phyloP scores from a whole-genome alignment of 2,113 vertebrate species.

The Puma concolor region DNA sequence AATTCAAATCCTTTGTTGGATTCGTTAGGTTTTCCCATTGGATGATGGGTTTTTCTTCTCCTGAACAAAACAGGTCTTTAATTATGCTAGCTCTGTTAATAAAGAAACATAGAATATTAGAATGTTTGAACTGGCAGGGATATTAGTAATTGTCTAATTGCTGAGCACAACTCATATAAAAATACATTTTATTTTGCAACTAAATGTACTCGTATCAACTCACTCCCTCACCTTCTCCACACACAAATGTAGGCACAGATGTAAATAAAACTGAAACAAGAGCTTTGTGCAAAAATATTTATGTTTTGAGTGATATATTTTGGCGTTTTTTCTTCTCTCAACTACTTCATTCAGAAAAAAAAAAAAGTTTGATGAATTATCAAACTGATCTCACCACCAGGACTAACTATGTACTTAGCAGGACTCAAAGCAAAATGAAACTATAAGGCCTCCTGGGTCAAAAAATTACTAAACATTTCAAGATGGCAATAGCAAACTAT shows the following conservation, averaged over 20 bases:
- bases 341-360: neutral
- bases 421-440: neutral
- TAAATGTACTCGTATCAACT: neutral
- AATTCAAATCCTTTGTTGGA: neutral
- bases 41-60: neutral
- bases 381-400: neutral
- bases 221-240: fast-evolving
- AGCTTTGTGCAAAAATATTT: neutral
- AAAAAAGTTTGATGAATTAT: too few relatives aligned
- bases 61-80: neutral
- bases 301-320: neutral
- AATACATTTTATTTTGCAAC: neutral
- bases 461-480: neutral
- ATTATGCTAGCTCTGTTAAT: neutral
- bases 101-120: neutral
- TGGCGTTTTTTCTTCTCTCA: neutral
- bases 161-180: neutral
- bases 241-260: neutral
- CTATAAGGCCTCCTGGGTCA: neutral
- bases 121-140: neutral
- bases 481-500: neutral
- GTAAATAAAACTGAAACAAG: neutral
- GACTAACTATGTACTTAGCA: neutral
- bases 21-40: neutral
- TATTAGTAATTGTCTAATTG: neutral